Conservation (phyloP, 2,113 vertebrate genomes). For the Cynopterus brachyotis region DNA sequence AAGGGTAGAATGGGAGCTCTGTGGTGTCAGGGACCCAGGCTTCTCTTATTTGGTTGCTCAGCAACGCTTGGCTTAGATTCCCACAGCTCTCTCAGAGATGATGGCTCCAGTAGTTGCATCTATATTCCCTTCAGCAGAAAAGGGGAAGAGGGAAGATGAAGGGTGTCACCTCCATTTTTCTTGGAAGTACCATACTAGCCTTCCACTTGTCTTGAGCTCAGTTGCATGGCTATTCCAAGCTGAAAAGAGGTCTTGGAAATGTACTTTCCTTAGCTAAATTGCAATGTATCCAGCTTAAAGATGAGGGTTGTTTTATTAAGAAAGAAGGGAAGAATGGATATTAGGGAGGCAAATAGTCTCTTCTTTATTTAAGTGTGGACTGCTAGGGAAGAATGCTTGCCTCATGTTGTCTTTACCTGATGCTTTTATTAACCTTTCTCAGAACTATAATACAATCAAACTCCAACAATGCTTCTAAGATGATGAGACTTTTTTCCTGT, state of each 20-base stretch:
- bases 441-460: background rate
- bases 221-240: background rate
- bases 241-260: conserved; percentile 18
- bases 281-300: background rate
- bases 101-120: background rate
- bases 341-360: background rate
- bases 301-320: background rate
- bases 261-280: background rate
- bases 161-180: background rate
- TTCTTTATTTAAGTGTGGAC: background rate
- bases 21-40: background rate
- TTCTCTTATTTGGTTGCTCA: background rate
- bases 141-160: background rate
- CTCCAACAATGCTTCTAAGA: background rate
- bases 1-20: background rate
- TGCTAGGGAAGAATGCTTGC: background rate
- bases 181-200: background rate
- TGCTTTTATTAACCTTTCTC: conserved; percentile 16
- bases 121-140: background rate
- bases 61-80: background rate
- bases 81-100: background rate
- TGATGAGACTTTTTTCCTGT: background rate
- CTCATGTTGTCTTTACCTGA: background rate
- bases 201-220: background rate
- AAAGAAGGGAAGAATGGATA: background rate